Evolutionary conservation across 64 coral and sea anemone genomes (phyloP).

Genomic region (Porites lutea): DNA sequence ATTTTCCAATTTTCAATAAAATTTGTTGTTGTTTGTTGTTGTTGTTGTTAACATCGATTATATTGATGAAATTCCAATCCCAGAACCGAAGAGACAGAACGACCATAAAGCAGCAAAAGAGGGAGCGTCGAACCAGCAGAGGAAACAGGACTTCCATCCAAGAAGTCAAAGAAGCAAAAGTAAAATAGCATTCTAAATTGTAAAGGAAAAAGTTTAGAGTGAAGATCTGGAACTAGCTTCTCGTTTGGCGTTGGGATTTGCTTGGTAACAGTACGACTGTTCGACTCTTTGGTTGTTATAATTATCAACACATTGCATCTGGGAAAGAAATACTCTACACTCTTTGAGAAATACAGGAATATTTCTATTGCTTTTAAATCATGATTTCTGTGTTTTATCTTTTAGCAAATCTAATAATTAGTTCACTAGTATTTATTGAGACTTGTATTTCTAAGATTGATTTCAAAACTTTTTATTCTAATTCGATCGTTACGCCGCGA

Average conservation of each 20-base stretch:
- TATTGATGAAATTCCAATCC: background rate
- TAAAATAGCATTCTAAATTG: slow-evolving; percentile 49
- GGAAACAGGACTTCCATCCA: slow-evolving; percentile 47
- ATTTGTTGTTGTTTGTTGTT: no score
- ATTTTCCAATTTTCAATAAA: no score
- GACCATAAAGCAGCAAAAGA: slow-evolving; percentile 13
- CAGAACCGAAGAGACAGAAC: no score
- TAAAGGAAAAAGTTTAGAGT: slow-evolving; percentile 24
- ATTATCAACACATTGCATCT: slow-evolving; percentile 35
- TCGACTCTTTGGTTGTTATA: background rate
- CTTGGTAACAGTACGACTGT: slow-evolving; percentile 6
- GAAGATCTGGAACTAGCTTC: slow-evolving; percentile 46
- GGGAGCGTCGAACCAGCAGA: background rate
- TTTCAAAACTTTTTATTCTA: slow-evolving; percentile 22
- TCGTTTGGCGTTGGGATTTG: slow-evolving; percentile 48
- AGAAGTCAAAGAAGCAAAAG: slow-evolving; percentile 35
- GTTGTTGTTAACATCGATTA: background rate
- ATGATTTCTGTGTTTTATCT: slow-evolving; percentile 44
- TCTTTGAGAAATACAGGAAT: slow-evolving; percentile 30
- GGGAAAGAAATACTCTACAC: slow-evolving; percentile 47
- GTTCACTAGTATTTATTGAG: slow-evolving; percentile 51
- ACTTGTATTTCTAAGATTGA: no score
- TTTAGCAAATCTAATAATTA: slow-evolving; percentile 59
- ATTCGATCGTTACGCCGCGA: slow-evolving; percentile 30
- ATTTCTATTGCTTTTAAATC: slow-evolving; percentile 9